Evolutionary conservation across 2,797 vertebrate species (phyloP), one percentile per base, ranked within the genome.

Genomic region (Gouania willdenowi): DNA sequence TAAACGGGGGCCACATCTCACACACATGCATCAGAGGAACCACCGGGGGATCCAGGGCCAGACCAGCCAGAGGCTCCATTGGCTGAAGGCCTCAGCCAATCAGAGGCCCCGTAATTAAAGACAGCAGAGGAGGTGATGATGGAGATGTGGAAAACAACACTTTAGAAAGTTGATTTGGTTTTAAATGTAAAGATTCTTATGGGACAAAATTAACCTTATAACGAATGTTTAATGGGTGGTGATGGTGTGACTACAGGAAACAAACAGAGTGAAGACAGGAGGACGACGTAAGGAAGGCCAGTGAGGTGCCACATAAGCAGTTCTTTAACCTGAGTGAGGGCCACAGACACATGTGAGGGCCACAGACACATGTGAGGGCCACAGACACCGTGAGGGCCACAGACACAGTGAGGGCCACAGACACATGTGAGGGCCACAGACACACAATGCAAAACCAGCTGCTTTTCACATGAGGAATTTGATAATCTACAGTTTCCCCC

Each of bases 401-500:
- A 41, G 33, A 41, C 44, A 43, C 43, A 34, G 33, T 37, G 53
- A 42, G 44, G 31, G 39, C 32, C 31, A 43, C 27, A 50, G 27
- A 52, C 1, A 5, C 6, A 8, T 21, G 10, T 1, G 38, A 42
- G 27, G 60, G 75, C 80, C n/a, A 14, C 26, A 14, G 26, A 15
- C 12, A 28, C 26, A 28, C 22, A 28, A 28, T 26, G 4, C 31
- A 3, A 2, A 39, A 45, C 75, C 82, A 85, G 81, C 82, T 86
- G 84, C 59, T 82, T 46, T 12, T 50, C 81, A 80, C 70, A 80
- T 79, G 63, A 82, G 74, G 79, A 79, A 79, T 83, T 71, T 71
- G 50, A 59, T 84, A 75, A 82, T 77, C 65, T 78, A 69, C 79
- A 71, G 73, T 62, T 83, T 75, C 73, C 77, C 65, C 56, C 64